phyloP scores from a whole-genome alignment of 2,113 vertebrate species.

The Colius striatus region DNA sequence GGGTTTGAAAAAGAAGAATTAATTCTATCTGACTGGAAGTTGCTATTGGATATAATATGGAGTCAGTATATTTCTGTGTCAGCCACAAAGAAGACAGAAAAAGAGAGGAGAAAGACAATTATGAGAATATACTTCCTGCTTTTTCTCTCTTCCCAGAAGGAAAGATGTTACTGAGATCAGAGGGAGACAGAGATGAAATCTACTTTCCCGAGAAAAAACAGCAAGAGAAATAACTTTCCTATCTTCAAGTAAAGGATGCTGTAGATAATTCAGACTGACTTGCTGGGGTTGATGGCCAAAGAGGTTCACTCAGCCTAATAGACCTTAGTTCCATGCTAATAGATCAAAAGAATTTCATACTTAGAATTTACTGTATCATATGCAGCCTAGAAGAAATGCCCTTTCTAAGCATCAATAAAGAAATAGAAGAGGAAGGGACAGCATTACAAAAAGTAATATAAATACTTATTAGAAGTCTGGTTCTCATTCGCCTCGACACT shows the following conservation, averaged over 20 bases:
- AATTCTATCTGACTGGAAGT: not conserved
- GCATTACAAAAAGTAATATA: not conserved
- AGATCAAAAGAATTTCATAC: not conserved
- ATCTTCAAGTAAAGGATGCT: not conserved
- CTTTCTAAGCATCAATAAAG: not conserved
- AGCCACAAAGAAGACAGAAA: not conserved
- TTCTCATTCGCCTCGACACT: not conserved
- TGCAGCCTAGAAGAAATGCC: not conserved
- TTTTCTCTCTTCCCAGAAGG: not conserved
- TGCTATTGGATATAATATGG: not conserved
- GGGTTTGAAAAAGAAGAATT: not conserved
- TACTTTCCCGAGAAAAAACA: not conserved
- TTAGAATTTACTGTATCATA: not conserved
- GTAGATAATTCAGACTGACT: not conserved
- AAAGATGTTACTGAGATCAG: not conserved
- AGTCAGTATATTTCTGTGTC: not conserved
- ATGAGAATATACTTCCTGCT: not conserved
- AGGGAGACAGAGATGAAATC: not conserved
- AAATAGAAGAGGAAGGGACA: not conserved
- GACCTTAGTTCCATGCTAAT: not conserved
- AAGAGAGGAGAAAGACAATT: not conserved
- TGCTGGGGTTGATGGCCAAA: not conserved
- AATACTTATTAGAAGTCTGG: not conserved
- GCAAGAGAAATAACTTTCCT: not conserved
- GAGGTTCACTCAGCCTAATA: not conserved